Percentiles rank a stretch among this genome's conserved stretches.
Evolutionary conservation across 2,797 vertebrate species (phyloP).

Genomic region (Argentina silus): DNA sequence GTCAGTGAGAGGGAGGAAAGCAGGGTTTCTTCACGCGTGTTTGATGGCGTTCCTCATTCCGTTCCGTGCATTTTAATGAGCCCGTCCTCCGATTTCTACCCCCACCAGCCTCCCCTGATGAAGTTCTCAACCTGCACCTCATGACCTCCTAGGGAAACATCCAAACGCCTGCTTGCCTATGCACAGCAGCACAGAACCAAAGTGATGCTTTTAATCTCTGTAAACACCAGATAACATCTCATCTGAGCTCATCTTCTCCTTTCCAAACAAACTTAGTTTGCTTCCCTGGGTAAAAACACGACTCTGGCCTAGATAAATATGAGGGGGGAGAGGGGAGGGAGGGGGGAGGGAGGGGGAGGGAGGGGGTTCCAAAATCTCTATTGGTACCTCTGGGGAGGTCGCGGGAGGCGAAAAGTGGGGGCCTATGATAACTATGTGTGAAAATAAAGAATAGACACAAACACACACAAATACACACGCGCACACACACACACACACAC

Average conservation of each 20-base stretch:
- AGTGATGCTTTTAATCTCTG: slow-evolving; percentile 41
- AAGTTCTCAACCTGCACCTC: slow-evolving; percentile 29
- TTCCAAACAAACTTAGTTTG: slow-evolving; percentile 64
- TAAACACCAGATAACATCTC: slow-evolving; percentile 59
- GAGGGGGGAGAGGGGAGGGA: slow-evolving; percentile 19
- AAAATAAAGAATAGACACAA: slow-evolving; percentile 27
- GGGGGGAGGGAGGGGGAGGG: not conserved
- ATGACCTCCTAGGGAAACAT: slow-evolving; percentile 40
- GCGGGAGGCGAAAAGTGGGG: not conserved
- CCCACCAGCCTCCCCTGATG: too few relatives aligned
- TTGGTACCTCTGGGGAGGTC: not conserved
- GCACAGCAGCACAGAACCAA: slow-evolving; percentile 42
- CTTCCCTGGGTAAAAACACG: slow-evolving; percentile 66
- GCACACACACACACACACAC: too few relatives aligned
- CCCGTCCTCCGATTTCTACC: too few relatives aligned
- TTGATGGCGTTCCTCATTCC: too few relatives aligned
- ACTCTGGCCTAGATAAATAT: slow-evolving; percentile 72
- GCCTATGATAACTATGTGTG: not conserved
- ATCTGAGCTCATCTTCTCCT: slow-evolving; percentile 60
- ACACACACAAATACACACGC: slow-evolving; percentile 7
- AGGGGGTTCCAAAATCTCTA: not conserved
- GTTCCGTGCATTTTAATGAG: too few relatives aligned
- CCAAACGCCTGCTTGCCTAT: slow-evolving; percentile 57
- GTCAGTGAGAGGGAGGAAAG: too few relatives aligned
- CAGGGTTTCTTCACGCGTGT: too few relatives aligned